Conservation (phyloP, 2,797 vertebrate genomes). For the Lutjanus campechanus region DNA sequence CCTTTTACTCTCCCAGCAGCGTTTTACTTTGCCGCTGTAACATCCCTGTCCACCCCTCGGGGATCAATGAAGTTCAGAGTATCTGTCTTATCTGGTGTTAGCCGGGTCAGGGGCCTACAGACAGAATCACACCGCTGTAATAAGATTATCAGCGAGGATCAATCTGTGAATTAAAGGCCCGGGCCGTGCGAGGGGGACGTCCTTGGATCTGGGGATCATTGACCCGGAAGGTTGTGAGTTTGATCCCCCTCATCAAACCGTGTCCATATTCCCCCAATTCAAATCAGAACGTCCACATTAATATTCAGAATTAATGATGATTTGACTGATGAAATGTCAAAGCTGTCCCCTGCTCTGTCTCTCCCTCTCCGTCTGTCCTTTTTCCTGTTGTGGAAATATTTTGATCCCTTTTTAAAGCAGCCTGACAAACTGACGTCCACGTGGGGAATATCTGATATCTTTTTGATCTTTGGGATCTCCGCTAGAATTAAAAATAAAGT, state of each 20-base stretch:
- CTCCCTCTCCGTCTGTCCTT: neutral
- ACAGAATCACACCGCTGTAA: slow-evolving; percentile 23
- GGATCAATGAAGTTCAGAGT: slow-evolving; percentile 35
- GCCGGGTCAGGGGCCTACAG: slow-evolving; percentile 34
- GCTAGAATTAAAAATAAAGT: neutral
- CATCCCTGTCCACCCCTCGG: slow-evolving; percentile 9
- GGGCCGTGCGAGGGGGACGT: slow-evolving; percentile 3
- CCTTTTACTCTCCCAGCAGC: slow-evolving; percentile 10
- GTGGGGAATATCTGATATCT: neutral
- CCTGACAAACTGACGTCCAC: neutral
- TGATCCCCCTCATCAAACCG: slow-evolving; percentile 29
- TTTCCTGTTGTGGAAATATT: neutral
- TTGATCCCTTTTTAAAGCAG: neutral
- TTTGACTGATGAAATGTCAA: slow-evolving; percentile 60
- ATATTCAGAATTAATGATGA: slow-evolving; percentile 44
- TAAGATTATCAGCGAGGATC: slow-evolving; percentile 44
- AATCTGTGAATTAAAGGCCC: slow-evolving; percentile 25
- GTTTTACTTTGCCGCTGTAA: slow-evolving; percentile 32
- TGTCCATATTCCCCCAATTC: slow-evolving; percentile 1
- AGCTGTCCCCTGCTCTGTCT: neutral
- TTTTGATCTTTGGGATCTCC: neutral
- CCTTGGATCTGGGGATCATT: slow-evolving; percentile 29
- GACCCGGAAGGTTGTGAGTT: slow-evolving; percentile 20
- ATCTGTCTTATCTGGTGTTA: slow-evolving; percentile 38
- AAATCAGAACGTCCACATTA: slow-evolving; percentile 14